These are phyloP conservation scores for Diarsia dahlii DNA, from an alignment of 2,888 invertebrate species.

Conservation along the genomic window DNA sequence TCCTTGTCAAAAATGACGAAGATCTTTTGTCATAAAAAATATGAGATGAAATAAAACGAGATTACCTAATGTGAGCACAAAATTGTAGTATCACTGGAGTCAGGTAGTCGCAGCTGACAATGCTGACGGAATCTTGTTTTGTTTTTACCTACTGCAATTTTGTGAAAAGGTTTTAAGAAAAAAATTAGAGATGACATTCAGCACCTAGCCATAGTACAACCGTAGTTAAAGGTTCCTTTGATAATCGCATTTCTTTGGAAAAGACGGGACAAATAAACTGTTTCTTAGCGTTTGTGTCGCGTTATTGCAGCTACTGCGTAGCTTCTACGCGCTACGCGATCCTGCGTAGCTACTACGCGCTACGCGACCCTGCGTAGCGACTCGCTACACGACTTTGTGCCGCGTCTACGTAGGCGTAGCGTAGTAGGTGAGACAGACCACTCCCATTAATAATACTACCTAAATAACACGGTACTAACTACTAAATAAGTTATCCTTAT, in stretches of 20 bases:
- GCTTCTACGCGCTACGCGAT: neutral
- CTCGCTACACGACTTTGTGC: constrained; percentile 8
- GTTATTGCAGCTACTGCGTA: constrained; percentile 8
- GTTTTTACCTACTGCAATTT: constrained; percentile 51
- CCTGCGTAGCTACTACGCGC: neutral
- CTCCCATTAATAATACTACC: no score
- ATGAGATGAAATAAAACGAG: constrained; percentile 86
- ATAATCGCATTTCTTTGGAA: neutral
- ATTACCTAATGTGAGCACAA: constrained; percentile 86
- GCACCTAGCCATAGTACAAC: neutral
- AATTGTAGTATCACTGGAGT: constrained; percentile 83
- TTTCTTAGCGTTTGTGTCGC: neutral
- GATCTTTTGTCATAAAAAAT: constrained; percentile 89
- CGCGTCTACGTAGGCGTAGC: constrained; percentile 5
- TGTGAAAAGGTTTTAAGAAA: constrained; percentile 34
- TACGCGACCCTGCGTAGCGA: neutral
- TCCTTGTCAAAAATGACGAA: constrained; percentile 91
- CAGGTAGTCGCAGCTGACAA: constrained; percentile 78
- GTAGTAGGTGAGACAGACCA: neutral
- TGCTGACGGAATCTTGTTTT: constrained; percentile 55
- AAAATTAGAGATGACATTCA: constrained; percentile 7
- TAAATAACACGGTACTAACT: neutral
- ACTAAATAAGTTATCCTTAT: neutral
- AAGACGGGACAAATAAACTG: neutral
- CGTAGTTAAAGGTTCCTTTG: neutral